A percentile compares a stretch with the other conserved stretches of the same genome.
Evolutionary conservation across 2,113 vertebrate genomes (phyloP).

Genomic region (Engraulis encrasicolus): DNA sequence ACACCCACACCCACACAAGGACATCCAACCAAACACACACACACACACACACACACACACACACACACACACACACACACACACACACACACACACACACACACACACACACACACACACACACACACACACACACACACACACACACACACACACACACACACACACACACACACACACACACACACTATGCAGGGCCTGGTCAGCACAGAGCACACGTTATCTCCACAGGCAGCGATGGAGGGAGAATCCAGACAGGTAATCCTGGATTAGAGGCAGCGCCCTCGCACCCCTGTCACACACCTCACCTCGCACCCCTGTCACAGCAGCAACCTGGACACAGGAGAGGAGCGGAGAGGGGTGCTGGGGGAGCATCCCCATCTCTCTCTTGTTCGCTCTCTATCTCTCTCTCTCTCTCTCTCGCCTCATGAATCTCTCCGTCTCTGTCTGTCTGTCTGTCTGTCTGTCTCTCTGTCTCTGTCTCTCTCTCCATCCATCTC

Average conservation of each 20-base stretch:
- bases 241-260: constrained; percentile 55
- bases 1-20: not conserved
- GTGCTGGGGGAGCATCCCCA: no score
- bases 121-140: constrained; percentile 12
- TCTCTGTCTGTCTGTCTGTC: no score
- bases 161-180: not conserved
- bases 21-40: constrained; percentile 28
- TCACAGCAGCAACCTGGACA: constrained; percentile 28
- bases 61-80: not conserved
- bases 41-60: not conserved
- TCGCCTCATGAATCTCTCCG: no score
- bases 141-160: constrained; percentile 16
- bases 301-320: constrained; percentile 31
- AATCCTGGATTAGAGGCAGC: constrained; percentile 68
- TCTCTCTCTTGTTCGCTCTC: no score
- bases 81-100: no score
- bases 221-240: constrained; percentile 38
- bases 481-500: not conserved
- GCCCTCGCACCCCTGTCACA: constrained; percentile 25
- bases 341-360: constrained; percentile 3
- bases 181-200: not conserved
- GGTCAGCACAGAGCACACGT: not conserved
- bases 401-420: no score
- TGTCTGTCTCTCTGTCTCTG: no score
- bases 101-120: constrained; percentile 38